These are phyloP conservation scores for Teleogryllus occipitalis DNA, from an alignment of 1,140 invertebrate genomes.

Conservation along the genomic window DNA sequence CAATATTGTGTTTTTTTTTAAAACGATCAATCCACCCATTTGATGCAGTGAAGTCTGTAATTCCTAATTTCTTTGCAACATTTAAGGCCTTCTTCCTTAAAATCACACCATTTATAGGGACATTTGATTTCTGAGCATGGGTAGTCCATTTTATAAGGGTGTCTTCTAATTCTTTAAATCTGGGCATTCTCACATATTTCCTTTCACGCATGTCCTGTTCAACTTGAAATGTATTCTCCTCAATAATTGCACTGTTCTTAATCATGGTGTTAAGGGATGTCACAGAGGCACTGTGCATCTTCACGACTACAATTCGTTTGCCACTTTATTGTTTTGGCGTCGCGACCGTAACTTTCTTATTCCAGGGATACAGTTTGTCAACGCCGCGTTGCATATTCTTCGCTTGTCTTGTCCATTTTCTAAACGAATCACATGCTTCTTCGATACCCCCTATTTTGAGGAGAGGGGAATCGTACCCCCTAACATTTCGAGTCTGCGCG, in stretches of 20 bases:
- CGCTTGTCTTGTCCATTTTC: background rate
- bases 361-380: background rate
- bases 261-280: background rate
- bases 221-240: background rate
- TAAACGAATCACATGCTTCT: background rate
- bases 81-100: background rate
- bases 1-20: slow-evolving; percentile 2
- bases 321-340: background rate
- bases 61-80: background rate
- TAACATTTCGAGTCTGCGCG: too few relatives aligned
- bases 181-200: background rate
- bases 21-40: slow-evolving; percentile 1
- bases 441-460: too few relatives aligned
- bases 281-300: background rate
- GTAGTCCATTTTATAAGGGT: background rate
- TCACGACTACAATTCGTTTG: background rate
- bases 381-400: background rate
- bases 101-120: background rate
- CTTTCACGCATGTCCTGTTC: background rate
- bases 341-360: background rate
- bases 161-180: background rate
- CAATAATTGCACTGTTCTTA: background rate
- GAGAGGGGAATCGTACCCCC: too few relatives aligned
- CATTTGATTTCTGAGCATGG: background rate
- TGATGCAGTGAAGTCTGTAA: slow-evolving; percentile 5